Percentiles rank a stretch among this genome's conserved stretches.
These are phyloP conservation scores for Rhabdomys dilectus DNA, from an alignment of 2,113 vertebrate species.

Conservation along the genomic window DNA sequence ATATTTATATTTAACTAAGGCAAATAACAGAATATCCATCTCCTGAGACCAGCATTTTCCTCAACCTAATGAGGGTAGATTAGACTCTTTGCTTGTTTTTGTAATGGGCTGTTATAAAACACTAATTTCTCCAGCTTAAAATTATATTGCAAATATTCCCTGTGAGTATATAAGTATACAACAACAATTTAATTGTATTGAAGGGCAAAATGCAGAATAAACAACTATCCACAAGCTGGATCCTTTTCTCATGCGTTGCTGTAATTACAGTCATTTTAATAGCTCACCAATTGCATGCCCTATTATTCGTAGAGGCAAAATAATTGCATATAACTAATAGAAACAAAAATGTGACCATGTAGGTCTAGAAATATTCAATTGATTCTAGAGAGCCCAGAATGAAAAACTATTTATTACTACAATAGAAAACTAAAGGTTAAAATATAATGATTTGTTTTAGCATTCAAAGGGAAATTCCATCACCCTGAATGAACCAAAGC, in stretches of 20 bases:
- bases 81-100: conserved; percentile 67
- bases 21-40: conserved; percentile 48
- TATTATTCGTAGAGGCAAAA: conserved; percentile 66
- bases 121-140: conserved; percentile 70
- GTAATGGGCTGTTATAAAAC: conserved; percentile 70
- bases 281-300: conserved; percentile 23
- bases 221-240: conserved; percentile 62
- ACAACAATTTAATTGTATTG: conserved; percentile 75
- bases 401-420: conserved; percentile 51
- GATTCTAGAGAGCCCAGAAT: conserved; percentile 36
- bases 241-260: conserved; percentile 64
- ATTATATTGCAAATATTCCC: conserved; percentile 73
- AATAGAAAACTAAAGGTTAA: conserved; percentile 38
- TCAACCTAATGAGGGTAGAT: conserved; percentile 51
- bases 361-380: conserved; percentile 52
- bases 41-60: conserved; percentile 44
- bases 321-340: conserved; percentile 67
- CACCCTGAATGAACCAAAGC: not conserved
- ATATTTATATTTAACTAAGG: conserved; percentile 47
- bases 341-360: conserved; percentile 49
- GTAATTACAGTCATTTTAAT: conserved; percentile 78
- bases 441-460: conserved; percentile 11
- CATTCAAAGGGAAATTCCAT: conserved; percentile 46
- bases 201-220: conserved; percentile 75
- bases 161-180: conserved; percentile 63